phyloP scores from a whole-genome alignment of 2,888 invertebrate species.

The Hypselothyrea guttata region DNA sequence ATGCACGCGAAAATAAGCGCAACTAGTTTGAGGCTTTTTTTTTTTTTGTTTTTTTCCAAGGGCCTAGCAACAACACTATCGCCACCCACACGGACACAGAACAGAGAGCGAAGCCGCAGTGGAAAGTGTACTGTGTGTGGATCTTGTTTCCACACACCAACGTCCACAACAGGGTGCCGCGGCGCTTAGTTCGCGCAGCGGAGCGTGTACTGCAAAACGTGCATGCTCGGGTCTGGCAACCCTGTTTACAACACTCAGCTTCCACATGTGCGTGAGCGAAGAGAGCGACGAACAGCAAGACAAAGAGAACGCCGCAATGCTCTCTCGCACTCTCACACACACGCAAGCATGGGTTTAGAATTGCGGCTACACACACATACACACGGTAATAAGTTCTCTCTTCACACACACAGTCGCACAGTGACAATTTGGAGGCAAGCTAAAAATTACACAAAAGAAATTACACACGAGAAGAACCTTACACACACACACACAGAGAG shows the following conservation, averaged over 20 bases:
- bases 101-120: constrained; percentile 14
- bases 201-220: constrained; percentile 16
- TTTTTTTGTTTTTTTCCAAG: constrained; percentile 48
- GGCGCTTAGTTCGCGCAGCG: not conserved
- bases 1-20: constrained; percentile 48
- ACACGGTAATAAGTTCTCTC: not conserved
- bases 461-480: constrained; percentile 55
- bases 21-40: constrained; percentile 66
- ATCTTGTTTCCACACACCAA: constrained; percentile 40
- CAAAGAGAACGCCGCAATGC: constrained; percentile 47
- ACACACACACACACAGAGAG: constrained; percentile 19
- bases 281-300: constrained; percentile 22
- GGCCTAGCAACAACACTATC: constrained; percentile 43
- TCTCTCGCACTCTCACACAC: constrained; percentile 32
- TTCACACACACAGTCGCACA: constrained; percentile 24
- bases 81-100: constrained; percentile 49
- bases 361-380: constrained; percentile 48
- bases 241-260: constrained; percentile 60
- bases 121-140: constrained; percentile 40
- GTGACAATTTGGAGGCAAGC: constrained; percentile 60
- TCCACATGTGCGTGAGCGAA: constrained; percentile 66
- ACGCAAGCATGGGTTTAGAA: constrained; percentile 52
- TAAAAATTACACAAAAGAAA: constrained; percentile 71
- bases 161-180: constrained; percentile 44
- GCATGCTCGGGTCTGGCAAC: constrained; percentile 47